Conservation (phyloP, 2,888 invertebrate genomes). For the Phrixothrix hirtus region DNA sequence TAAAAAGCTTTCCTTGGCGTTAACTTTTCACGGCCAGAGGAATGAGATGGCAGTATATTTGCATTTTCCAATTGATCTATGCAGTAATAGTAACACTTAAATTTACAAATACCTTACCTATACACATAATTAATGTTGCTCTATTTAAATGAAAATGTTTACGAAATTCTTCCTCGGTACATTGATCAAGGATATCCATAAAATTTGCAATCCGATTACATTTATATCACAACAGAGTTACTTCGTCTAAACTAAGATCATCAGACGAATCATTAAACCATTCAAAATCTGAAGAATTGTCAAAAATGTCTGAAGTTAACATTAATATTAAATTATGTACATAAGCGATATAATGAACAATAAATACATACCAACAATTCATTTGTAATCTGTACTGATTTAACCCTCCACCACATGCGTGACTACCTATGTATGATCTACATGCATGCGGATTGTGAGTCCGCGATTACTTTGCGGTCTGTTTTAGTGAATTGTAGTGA, state of each 20-base stretch:
- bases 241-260: neutral
- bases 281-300: neutral
- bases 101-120: neutral
- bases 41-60: neutral
- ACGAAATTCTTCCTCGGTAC: too few relatives aligned
- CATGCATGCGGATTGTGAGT: too few relatives aligned
- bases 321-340: constrained; percentile 3
- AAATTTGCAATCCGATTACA: neutral
- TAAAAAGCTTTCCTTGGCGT: neutral
- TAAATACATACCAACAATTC: too few relatives aligned
- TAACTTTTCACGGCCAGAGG: constrained; percentile 1
- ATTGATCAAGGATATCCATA: neutral
- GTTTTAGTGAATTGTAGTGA: too few relatives aligned
- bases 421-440: too few relatives aligned
- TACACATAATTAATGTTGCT: constrained; percentile 1
- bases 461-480: too few relatives aligned
- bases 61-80: constrained; percentile 1
- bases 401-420: too few relatives aligned
- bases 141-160: neutral
- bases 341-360: too few relatives aligned
- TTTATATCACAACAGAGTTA: neutral
- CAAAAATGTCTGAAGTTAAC: too few relatives aligned
- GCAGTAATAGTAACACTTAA: neutral
- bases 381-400: too few relatives aligned
- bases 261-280: constrained; percentile 4